Percentiles rank a stretch among this genome's conserved stretches.
Conservation (phyloP, 2,797 vertebrate species). For the Salmo trutta region DNA sequence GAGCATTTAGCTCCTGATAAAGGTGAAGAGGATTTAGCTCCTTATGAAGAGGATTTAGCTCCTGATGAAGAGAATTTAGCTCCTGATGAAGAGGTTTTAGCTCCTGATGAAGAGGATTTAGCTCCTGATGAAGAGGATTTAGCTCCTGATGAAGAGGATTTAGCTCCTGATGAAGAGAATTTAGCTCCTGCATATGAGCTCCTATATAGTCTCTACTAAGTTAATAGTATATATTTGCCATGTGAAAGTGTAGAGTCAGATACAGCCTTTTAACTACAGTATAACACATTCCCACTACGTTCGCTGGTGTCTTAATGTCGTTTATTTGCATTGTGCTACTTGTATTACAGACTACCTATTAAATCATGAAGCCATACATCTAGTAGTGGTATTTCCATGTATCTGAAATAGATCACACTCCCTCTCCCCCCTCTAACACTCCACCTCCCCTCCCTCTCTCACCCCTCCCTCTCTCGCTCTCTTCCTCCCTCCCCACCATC, state of each 20-base stretch:
- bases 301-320: not conserved
- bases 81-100: no score
- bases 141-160: no score
- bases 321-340: no score
- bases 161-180: no score
- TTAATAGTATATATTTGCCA: not conserved
- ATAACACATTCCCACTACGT: not conserved
- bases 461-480: not conserved
- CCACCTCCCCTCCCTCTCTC: not conserved
- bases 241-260: not conserved
- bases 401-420: not conserved
- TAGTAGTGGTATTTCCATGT: no score
- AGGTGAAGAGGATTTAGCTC: no score
- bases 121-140: no score
- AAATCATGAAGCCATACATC: no score
- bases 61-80: no score
- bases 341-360: no score
- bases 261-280: not conserved
- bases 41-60: no score
- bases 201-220: slow-evolving; percentile 27
- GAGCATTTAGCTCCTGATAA: slow-evolving; percentile 29
- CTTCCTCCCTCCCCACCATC: not conserved
- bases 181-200: slow-evolving; percentile 46
- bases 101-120: no score
- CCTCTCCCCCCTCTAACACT: not conserved